phyloP scores from a whole-genome alignment of 2,888 invertebrate genomes.

The Litoditis marina region DNA sequence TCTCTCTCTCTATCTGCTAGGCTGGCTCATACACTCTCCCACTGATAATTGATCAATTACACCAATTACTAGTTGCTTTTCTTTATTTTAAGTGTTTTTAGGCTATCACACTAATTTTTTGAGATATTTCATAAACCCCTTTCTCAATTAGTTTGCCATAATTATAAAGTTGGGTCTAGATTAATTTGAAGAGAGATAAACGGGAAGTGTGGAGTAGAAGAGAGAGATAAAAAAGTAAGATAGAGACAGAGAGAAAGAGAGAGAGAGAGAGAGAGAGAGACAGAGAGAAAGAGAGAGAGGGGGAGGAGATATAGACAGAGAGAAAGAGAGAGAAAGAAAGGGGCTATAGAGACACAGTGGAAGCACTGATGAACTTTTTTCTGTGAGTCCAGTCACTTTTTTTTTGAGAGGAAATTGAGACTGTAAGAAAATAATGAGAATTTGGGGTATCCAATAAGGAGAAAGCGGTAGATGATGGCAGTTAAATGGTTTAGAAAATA shows the following conservation, averaged over 20 bases:
- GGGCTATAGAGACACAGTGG: not conserved
- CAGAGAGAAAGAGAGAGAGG: not conserved
- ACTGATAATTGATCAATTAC: not conserved
- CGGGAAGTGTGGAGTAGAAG: not conserved
- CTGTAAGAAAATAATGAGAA: too few species aligned
- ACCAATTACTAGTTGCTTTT: not conserved
- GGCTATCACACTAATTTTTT: too few species aligned
- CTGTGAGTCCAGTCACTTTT: too few species aligned
- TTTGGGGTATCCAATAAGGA: too few species aligned
- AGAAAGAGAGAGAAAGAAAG: not conserved
- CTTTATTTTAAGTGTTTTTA: too few species aligned
- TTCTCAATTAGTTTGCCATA: too few species aligned
- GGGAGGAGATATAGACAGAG: not conserved
- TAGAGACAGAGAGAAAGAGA: not conserved
- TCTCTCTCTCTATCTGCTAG: too few species aligned
- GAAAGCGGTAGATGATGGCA: too few species aligned
- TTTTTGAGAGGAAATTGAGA: too few species aligned
- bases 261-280: not conserved
- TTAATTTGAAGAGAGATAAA: not conserved
- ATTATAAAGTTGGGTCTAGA: not conserved
- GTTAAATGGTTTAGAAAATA: too few species aligned
- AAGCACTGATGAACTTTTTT: too few species aligned
- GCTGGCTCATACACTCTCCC: not conserved
- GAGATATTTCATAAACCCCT: too few species aligned
- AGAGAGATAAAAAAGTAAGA: not conserved